Evolutionary conservation across 2,113 vertebrate species (phyloP), one percentile per base, ranked within the genome.

Genomic region (Gobius niger): DNA sequence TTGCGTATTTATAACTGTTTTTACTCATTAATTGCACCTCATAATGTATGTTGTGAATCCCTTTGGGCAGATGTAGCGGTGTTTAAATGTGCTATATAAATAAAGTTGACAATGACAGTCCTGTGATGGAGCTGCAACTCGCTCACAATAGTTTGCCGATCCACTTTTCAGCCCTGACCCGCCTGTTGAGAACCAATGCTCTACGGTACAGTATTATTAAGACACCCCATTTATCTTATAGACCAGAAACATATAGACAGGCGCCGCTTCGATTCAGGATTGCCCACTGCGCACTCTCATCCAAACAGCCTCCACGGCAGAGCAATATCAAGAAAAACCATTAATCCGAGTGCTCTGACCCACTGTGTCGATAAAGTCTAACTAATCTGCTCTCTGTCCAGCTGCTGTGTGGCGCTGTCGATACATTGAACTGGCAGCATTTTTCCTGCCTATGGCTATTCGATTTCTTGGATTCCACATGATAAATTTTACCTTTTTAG

Each of bases 341-440:
- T 40, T 6, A 76, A 65, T 76, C 62, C 1, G 34, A 41, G 12
- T 12, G 7, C 14, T 41, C 57, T 16, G 15, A 1, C 15, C 41
- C 40, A 40, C 18, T 13, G 13, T 19, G 52, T 59, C 54, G 7
- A 56, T 64, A 7, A 49, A 73, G 68, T 76, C n/a, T 12, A 52
- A 78, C 51, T 54, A 7, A 65, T 53, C 60, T 64, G 65, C 52
- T 40, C 68, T 76, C 14, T 7, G 67, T 78, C 70, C 52, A 72
- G 53, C 64, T 63, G 10, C n/a, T 73, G 63, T 42, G 12, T 50
- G 68, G 64, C 19, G 18, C 41, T 50, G 62, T 82, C 19, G 0
- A 63, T 77, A 59, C 69, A 72, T 70, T 41, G 60, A 41, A 63
- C 60, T 24, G 15, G 63, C 19, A 18, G 18, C 60, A 68, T 0